phyloP scores from a whole-genome alignment of 1,140 invertebrate genomes.

The Steinernema khuongi region DNA sequence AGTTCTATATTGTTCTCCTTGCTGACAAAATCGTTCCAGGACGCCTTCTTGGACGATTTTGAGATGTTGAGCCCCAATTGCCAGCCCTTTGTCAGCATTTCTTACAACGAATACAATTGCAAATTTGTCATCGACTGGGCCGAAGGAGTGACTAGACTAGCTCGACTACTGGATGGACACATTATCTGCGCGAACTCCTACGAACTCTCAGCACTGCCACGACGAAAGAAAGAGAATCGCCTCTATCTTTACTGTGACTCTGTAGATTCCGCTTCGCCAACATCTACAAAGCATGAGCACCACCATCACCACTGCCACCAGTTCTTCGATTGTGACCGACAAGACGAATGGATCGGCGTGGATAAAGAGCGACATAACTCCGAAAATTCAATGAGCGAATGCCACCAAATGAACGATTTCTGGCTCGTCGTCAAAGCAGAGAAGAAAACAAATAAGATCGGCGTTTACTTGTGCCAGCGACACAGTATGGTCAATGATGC shows the following conservation, averaged over 20 bases:
- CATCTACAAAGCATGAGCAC: neutral
- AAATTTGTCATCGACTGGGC: slow-evolving; percentile 2
- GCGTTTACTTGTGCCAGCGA: neutral
- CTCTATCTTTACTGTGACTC: neutral
- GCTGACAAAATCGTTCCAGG: neutral
- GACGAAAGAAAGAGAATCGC: neutral
- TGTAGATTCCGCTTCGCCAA: neutral
- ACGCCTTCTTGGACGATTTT: neutral
- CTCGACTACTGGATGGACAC: neutral
- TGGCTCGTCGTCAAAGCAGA: neutral
- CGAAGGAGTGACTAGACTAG: neutral
- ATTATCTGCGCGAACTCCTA: neutral
- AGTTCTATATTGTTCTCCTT: neutral
- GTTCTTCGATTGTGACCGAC: neutral
- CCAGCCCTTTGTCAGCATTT: neutral
- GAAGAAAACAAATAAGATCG: neutral
- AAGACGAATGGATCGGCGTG: slow-evolving; percentile 1
- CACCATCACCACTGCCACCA: neutral
- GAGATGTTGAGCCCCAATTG: neutral
- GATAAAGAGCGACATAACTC: neutral
- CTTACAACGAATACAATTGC: neutral
- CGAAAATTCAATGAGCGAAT: neutral
- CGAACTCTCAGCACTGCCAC: neutral
- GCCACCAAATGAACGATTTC: neutral
- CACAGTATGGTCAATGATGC: neutral